Evolutionary conservation across 1,140 invertebrate genomes (phyloP), one percentile per base, ranked within the genome.

Genomic region (Stegodyphus mimosarum): DNA sequence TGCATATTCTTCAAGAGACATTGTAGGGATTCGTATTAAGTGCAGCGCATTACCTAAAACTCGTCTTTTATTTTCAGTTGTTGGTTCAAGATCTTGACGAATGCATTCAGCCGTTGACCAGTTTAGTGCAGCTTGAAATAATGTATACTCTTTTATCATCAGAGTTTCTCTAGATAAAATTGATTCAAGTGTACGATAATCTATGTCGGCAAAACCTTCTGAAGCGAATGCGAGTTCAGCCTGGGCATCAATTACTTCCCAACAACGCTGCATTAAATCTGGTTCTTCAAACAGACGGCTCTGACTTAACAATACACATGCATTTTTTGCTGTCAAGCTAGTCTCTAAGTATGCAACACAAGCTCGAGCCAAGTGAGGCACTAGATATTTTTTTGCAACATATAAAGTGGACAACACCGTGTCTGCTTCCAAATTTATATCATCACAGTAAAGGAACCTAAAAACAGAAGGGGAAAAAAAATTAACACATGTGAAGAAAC

Each of bases 371-470:
- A 98, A 92, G 91, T 97, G 95, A 53, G 96, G 96, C 60, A 98
- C 95, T 89, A 97, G 95, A 90, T 97, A 98, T 90, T 97, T 97
- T 90, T 98, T 97, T 48, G 96, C 96, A 50, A 95, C 96, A 90
- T 97, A 97, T 6, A 97, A 90, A 4, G 96, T 97, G 78, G 96
- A 95, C 83, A 97, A 90, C 52, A 97, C 96, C 81, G 95, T 96
- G 89, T 97, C 96, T 51, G 96, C 95, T 92, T 97, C 95, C 87
- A 97, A 90, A 89, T 95, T 94, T 88, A 97, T 96, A 92, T 98
- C 96, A 93, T 99, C 97, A 92, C 96, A 97, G 91, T 99, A 99
- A 89, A 99, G 93, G 91, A 98, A 99, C 91, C 96, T 98, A 88
- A 33, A 88, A 89, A 76, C 48, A 83, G 67, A 88, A 71, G 67